A percentile compares a stretch with the other conserved stretches of the same genome.
Conservation (phyloP, 2,113 vertebrate genomes). For the Edolisoma coerulescens region DNA sequence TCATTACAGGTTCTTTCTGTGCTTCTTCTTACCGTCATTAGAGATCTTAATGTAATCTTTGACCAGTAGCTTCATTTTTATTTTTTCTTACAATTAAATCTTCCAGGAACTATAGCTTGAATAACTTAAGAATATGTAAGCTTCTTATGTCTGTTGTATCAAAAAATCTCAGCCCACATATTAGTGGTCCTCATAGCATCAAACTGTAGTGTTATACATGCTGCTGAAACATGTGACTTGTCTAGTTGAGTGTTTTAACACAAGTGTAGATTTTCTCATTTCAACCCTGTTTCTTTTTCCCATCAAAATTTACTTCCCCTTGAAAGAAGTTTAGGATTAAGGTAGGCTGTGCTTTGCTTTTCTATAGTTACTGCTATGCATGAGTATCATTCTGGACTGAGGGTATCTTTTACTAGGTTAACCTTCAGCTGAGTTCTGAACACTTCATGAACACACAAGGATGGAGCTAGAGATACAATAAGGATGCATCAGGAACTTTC, state of each 20-base stretch:
- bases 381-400: background rate
- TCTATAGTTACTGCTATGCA: accelerated
- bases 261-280: background rate
- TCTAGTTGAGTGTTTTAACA: background rate
- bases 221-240: background rate
- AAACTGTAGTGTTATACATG: background rate
- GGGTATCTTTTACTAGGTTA: background rate
- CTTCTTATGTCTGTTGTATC: background rate
- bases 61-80: background rate
- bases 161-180: background rate
- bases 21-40: background rate
- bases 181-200: background rate
- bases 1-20: background rate
- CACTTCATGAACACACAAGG: background rate
- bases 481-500: background rate
- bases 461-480: background rate
- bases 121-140: background rate
- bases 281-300: background rate
- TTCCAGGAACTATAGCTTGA: background rate
- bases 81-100: background rate
- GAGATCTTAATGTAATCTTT: background rate
- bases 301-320: background rate
- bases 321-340: background rate
- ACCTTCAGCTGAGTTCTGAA: background rate
- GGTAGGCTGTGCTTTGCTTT: background rate